Percentiles rank a stretch among this genome's conserved stretches.
Conservation (phyloP, 92 coral and sea anemone genomes). For the Ricordea florida region DNA sequence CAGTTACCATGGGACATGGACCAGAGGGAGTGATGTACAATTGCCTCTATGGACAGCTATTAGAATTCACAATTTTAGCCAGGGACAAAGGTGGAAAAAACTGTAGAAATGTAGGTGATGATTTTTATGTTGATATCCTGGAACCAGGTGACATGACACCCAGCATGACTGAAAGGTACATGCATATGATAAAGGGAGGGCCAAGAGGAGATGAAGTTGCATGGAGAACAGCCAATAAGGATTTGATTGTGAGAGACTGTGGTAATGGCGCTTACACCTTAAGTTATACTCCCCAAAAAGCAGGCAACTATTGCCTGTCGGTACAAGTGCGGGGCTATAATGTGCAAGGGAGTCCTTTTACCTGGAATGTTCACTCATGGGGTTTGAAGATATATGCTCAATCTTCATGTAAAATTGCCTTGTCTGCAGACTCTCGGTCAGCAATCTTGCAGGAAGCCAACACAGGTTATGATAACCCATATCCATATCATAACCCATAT, state of each 20-base stretch:
- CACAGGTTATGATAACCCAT: no score
- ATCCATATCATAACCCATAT: no score
- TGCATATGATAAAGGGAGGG: no score
- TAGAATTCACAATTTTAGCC: conserved; percentile 20
- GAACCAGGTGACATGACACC: no score
- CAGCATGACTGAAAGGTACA: no score
- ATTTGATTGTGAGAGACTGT: background rate
- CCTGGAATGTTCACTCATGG: conserved; percentile 44
- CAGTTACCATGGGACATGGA: conserved; percentile 28
- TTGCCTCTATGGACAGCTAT: conserved; percentile 30
- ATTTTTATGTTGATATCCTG: no score
- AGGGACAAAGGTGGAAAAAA: background rate
- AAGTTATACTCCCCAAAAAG: conserved; percentile 8
- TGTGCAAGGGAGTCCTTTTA: conserved; percentile 56
- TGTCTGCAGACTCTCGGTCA: no score
- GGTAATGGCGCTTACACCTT: conserved; percentile 42
- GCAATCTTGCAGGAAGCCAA: background rate
- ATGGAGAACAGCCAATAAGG: background rate
- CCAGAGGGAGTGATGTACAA: conserved; percentile 38
- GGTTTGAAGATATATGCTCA: background rate
- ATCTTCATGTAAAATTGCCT: no score
- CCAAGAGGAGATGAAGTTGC: background rate
- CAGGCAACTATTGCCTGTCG: conserved; percentile 25
- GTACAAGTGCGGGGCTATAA: conserved; percentile 35
- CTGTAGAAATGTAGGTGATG: background rate